These are phyloP conservation scores for Aphrocallistes beatrix DNA, from an alignment of 37 sponge, comb jelly and placozoan genomes.

Conservation along the genomic window DNA sequence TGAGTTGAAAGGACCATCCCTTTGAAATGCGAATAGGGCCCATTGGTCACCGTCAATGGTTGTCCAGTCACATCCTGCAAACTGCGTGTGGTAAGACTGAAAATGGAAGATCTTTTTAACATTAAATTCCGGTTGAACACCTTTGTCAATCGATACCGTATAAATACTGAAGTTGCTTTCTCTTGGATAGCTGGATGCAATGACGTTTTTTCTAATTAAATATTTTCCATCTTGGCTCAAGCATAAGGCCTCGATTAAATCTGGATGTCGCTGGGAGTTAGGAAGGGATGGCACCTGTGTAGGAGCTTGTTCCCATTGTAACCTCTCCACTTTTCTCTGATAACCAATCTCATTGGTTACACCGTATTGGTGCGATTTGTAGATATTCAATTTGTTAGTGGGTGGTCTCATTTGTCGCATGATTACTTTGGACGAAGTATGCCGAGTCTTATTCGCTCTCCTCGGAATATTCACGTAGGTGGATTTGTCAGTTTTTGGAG, in stretches of 20 bases:
- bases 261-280: background rate
- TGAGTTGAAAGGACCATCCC: background rate
- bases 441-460: background rate
- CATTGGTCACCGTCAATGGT: background rate
- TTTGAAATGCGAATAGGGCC: background rate
- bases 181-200: background rate
- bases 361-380: background rate
- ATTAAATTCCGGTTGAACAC: background rate
- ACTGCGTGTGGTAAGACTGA: background rate
- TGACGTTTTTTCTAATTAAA: background rate
- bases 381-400: background rate
- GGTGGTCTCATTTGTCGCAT: background rate
- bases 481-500: slow-evolving; percentile 11
- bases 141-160: background rate
- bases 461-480: background rate
- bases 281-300: background rate
- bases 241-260: background rate
- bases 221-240: background rate
- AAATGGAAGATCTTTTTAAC: background rate
- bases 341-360: background rate
- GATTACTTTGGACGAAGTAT: background rate
- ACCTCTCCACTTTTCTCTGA: background rate
- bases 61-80: background rate
- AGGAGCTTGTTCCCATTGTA: background rate
- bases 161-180: background rate